These are phyloP conservation scores for Synanthedon formicaeformis DNA, from an alignment of 2,888 invertebrate species.

Conservation along the genomic window DNA sequence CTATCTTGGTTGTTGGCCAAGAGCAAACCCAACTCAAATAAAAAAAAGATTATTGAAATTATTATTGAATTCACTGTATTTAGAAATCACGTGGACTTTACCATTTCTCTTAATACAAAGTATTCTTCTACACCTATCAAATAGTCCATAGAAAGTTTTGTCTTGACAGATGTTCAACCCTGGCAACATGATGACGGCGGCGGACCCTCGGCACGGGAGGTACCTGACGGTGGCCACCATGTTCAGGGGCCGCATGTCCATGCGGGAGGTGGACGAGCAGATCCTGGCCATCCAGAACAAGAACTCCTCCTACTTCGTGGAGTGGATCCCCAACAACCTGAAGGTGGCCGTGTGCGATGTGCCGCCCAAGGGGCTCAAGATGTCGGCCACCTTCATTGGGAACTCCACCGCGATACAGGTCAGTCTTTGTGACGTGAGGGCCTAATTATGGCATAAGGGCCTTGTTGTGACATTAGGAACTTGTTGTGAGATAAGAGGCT, in stretches of 20 bases:
- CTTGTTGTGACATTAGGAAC: no score
- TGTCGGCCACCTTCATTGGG: conserved; percentile 90
- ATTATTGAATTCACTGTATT: no score
- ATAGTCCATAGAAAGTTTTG: no score
- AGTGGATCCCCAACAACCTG: conserved; percentile 91
- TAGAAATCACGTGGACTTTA: no score
- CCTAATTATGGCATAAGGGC: no score
- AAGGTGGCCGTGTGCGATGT: conserved; percentile 90
- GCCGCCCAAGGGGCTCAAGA: conserved; percentile 86
- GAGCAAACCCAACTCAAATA: no score
- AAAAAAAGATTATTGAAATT: no score
- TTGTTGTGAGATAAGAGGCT: no score
- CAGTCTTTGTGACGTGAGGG: no score
- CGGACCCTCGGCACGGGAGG: conserved; percentile 84
- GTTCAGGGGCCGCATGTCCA: conserved; percentile 83
- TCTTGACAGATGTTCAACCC: conserved; percentile 78
- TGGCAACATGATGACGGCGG: conserved; percentile 90
- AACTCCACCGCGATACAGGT: conserved; percentile 85
- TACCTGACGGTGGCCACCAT: conserved; percentile 87
- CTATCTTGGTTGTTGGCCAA: no score
- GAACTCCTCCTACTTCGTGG: conserved; percentile 81
- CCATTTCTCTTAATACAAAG: no score
- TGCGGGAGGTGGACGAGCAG: conserved; percentile 86
- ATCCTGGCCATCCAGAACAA: conserved; percentile 84
- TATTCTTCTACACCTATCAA: no score